Percentiles rank a stretch among this genome's conserved stretches.
Conservation (phyloP, 2,797 vertebrate species). For the Xenops minutus region DNA sequence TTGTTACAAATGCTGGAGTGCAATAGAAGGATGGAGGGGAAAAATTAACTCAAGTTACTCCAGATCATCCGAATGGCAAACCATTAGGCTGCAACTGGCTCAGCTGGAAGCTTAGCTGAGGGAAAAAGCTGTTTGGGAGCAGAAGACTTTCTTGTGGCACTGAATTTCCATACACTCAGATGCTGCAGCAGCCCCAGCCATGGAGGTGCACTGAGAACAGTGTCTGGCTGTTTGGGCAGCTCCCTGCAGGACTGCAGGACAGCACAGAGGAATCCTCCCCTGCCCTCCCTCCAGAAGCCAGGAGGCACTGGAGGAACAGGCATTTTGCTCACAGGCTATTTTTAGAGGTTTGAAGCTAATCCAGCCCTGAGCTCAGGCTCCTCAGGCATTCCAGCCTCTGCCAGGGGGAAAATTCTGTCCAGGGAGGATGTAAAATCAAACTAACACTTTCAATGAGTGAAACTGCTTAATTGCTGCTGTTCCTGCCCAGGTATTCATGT, state of each 20-base stretch:
- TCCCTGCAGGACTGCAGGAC: background rate
- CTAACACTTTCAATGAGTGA: background rate
- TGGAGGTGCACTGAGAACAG: background rate
- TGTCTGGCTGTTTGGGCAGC: background rate
- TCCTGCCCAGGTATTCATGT: background rate
- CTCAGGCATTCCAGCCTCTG: background rate
- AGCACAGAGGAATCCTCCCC: background rate
- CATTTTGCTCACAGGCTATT: constrained; percentile 18
- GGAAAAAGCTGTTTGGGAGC: background rate
- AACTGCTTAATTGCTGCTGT: background rate
- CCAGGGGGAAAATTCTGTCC: background rate
- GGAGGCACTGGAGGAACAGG: background rate
- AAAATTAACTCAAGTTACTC: background rate
- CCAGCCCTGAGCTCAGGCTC: constrained; percentile 35
- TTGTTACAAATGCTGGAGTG: background rate
- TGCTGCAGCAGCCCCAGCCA: background rate
- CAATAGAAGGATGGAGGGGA: background rate
- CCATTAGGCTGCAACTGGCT: background rate
- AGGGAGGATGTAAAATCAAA: background rate
- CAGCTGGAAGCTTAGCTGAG: background rate
- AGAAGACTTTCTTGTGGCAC: background rate
- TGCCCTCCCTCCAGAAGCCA: background rate
- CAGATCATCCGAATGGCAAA: background rate
- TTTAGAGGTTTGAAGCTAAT: constrained; percentile 55
- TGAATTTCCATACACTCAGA: background rate